Evolutionary conservation across 2,888 invertebrate species (phyloP).

Genomic region (Cheiracanthium punctorium): DNA sequence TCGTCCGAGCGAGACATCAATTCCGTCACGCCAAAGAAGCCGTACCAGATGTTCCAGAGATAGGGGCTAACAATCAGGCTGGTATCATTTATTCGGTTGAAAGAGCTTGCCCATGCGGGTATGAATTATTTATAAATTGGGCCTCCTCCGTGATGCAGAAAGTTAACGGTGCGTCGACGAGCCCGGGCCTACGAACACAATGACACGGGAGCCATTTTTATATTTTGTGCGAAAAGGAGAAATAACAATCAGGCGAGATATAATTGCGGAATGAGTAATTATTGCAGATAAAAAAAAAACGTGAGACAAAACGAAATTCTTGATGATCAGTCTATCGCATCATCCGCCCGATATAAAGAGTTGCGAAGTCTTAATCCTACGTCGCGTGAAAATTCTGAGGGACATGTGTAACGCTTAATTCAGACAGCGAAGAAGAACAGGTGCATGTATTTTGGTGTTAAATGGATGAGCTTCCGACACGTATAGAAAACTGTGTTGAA

Average conservation of each 20-base stretch:
- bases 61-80: slow-evolving; percentile 26
- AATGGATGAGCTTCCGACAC: too few relatives aligned
- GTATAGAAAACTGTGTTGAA: too few relatives aligned
- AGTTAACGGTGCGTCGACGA: slow-evolving; percentile 24
- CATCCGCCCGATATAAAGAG: too few relatives aligned
- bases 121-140: slow-evolving; percentile 34
- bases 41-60: not conserved
- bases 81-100: slow-evolving; percentile 34
- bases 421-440: too few relatives aligned
- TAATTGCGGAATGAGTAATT: not conserved
- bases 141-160: not conserved
- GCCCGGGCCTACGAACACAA: not conserved
- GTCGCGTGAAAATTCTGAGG: too few relatives aligned
- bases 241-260: not conserved
- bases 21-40: not conserved
- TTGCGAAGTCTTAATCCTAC: too few relatives aligned
- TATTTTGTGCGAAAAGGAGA: not conserved
- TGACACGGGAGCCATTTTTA: not conserved
- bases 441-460: too few relatives aligned
- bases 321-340: not conserved
- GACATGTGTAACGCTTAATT: too few relatives aligned
- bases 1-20: not conserved
- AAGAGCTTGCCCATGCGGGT: slow-evolving; percentile 20
- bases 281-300: not conserved
- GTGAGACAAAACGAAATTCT: not conserved